Base-by-base conservation (phyloP, 2,113 vertebrate species). In the Oreochromis aureus region DNA sequence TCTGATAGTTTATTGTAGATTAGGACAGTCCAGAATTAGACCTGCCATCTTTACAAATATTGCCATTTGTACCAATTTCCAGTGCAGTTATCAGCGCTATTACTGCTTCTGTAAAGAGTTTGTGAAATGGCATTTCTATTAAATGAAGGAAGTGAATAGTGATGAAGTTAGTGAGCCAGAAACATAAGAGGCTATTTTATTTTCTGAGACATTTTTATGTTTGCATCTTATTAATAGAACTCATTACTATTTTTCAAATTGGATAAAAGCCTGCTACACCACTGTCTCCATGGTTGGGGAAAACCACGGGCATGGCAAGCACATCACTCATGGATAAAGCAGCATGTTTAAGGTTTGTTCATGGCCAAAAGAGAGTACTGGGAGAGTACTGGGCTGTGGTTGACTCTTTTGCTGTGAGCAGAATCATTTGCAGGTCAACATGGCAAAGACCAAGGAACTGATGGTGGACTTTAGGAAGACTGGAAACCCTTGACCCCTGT, bases 41-140 rank as follows among this genome's bases (percentile, higher is more conserved):
- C 3, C 73, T 63, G 27, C 79, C 36, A 8, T 87, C 79, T 54
- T 86, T 44, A 80, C 58, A 71, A 82, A 87, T 73, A 78, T 53
- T 78, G 66, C 30, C 2, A 13, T 85, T 73, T 85, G 41, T n/a
- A 12, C 27, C 61, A 22, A 51, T 85, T 73, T 69, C 51, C 51
- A 27, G 46, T 3, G 48, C 41, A 4, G 83, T 48, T 69, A n/a
- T 39, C 66, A 22, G 46, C 5, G 0, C 10, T 53, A 9, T 78
- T 53, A 51, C n/a, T 51, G 73, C 46, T 78, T 18, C 27, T 76
- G 24, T 51, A 76, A 56, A 39, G 51, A 39, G 27, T 55, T 12
- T 84, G 46, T n/a, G 54, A 84, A 80, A 82, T 2, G 22, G 18
- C 13, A 39, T 87, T 84, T 90, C 46, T 13, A 46, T 78, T 78